Percentiles rank a stretch among this genome's conserved stretches.
These are phyloP conservation scores for Calephelis perditalis DNA, from an alignment of 2,888 invertebrate species.

Conservation along the genomic window DNA sequence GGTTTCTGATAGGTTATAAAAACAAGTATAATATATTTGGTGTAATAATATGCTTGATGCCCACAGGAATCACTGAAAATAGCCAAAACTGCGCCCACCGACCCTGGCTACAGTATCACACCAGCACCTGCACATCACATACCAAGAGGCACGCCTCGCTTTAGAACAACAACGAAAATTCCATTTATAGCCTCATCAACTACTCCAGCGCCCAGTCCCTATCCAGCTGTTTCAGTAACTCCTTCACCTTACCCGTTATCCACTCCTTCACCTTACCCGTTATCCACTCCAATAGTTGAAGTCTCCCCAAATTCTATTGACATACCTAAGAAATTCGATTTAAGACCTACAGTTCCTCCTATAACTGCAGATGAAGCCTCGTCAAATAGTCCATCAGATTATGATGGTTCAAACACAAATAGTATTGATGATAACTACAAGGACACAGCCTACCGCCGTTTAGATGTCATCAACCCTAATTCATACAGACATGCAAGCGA, in stretches of 20 bases:
- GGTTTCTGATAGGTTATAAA: no score
- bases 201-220: constrained; percentile 42
- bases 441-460: constrained; percentile 46
- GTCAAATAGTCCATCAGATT: constrained; percentile 55
- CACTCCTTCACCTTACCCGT: constrained; percentile 36
- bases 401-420: constrained; percentile 61
- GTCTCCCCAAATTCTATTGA: constrained; percentile 71
- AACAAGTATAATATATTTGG: no score
- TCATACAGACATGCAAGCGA: constrained; percentile 67
- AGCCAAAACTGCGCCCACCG: constrained; percentile 84
- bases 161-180: constrained; percentile 49
- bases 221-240: constrained; percentile 49
- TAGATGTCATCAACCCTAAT: constrained; percentile 64
- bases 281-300: constrained; percentile 56
- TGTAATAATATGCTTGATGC: constrained; percentile 10
- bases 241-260: constrained; percentile 48
- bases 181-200: constrained; percentile 42
- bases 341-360: constrained; percentile 63
- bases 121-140: constrained; percentile 58
- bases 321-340: constrained; percentile 56
- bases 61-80: constrained; percentile 83
- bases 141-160: constrained; percentile 48
- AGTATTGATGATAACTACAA: constrained; percentile 57
- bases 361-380: constrained; percentile 59
- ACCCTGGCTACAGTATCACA: constrained; percentile 80